phyloP scores from a whole-genome alignment of 2,113 vertebrate species.

The Taxidea taxus region DNA sequence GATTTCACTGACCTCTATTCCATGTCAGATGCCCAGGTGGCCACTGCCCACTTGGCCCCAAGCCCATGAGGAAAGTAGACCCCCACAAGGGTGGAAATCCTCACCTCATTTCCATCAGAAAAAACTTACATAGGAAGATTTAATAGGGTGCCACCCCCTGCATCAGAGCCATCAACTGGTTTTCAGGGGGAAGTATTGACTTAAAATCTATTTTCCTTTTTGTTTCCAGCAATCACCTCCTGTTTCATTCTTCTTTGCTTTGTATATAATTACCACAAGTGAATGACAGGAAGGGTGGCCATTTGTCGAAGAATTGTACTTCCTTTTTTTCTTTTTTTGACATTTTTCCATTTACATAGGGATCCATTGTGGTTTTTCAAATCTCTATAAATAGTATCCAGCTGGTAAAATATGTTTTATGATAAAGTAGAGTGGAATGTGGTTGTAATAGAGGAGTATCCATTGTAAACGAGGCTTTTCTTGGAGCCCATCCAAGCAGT shows the following conservation, averaged over 20 bases:
- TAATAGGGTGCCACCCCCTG: neutral
- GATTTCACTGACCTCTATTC: neutral
- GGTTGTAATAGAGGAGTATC: neutral
- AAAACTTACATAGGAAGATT: neutral
- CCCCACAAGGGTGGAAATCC: neutral
- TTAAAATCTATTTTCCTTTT: slow-evolving; percentile 14
- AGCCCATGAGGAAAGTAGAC: neutral
- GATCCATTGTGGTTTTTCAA: slow-evolving; percentile 1
- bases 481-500: neutral
- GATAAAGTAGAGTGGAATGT: neutral
- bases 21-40: neutral
- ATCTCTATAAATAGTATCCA: neutral
- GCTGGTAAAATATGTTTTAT: neutral
- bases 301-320: neutral
- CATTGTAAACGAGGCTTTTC: neutral
- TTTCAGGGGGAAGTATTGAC: neutral
- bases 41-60: neutral
- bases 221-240: neutral
- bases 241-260: neutral
- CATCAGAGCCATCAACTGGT: neutral
- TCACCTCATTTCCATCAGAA: neutral
- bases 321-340: neutral
- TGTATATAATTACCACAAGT: neutral
- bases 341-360: neutral
- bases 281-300: neutral